Conservation (phyloP, 2,888 invertebrate species). For the Amaurobius ferox region DNA sequence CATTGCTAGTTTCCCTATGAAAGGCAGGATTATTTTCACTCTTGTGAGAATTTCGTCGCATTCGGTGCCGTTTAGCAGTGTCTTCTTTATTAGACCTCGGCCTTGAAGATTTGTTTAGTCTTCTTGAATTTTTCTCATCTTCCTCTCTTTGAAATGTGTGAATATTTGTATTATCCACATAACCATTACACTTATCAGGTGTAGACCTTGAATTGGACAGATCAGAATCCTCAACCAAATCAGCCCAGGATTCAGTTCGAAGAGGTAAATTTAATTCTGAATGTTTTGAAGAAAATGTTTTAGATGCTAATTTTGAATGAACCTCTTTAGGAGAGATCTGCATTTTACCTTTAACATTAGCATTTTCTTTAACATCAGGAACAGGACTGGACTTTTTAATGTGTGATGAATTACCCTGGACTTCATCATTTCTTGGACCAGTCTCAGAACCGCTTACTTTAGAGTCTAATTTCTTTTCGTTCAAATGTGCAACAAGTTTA, state of each 20-base stretch:
- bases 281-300: conserved; percentile 6
- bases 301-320: not conserved
- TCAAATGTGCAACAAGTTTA: conserved; percentile 28
- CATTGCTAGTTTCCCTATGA: too few relatives aligned
- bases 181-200: not conserved
- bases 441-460: not conserved
- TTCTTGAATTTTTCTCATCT: not conserved
- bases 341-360: too few relatives aligned
- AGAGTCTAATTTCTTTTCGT: not conserved
- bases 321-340: not conserved
- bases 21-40: too few relatives aligned
- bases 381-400: not conserved
- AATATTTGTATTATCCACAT: not conserved
- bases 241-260: not conserved
- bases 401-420: too few relatives aligned
- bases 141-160: not conserved
- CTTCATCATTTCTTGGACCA: not conserved
- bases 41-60: too few relatives aligned
- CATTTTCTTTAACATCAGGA: not conserved
- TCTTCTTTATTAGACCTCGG: not conserved
- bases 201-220: not conserved
- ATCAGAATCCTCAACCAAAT: not conserved
- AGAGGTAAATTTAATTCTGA: conserved; percentile 27
- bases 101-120: not conserved
- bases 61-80: too few relatives aligned